Evolutionary conservation across 2,113 vertebrate genomes (phyloP).

Genomic region (Phalacrocorax aristotelis): DNA sequence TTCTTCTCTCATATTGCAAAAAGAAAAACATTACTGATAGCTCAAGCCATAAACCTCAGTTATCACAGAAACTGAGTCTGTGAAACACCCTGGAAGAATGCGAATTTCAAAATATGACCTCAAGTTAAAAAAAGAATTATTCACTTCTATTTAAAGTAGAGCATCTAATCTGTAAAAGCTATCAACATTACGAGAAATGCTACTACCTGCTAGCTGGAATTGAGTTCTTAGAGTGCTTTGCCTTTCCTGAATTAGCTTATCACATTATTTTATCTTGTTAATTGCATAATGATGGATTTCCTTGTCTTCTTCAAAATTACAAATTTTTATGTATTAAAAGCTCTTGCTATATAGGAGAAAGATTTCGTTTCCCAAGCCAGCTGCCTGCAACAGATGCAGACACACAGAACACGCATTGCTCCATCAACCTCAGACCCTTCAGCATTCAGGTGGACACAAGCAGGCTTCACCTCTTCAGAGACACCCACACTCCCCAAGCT

Average conservation of each 20-base stretch:
- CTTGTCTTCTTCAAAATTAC: not conserved
- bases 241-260: not conserved
- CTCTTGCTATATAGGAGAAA: not conserved
- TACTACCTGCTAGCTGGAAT: not conserved
- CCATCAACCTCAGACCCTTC: not conserved
- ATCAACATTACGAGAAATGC: not conserved
- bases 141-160: not conserved
- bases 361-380: not conserved
- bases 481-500: not conserved
- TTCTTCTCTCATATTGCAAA: fast-evolving
- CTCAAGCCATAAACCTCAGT: not conserved
- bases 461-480: not conserved
- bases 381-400: not conserved
- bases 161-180: not conserved
- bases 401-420: not conserved
- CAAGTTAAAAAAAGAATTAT: not conserved
- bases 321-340: not conserved
- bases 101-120: not conserved
- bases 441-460: not conserved
- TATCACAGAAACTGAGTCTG: not conserved
- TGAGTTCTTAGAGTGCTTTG: not conserved
- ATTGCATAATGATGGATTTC: not conserved
- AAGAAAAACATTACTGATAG: not conserved
- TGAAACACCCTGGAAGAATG: not conserved
- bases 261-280: not conserved